Base-by-base conservation (phyloP, 1,140 invertebrate species). In the Drosophila tropicalis region DNA sequence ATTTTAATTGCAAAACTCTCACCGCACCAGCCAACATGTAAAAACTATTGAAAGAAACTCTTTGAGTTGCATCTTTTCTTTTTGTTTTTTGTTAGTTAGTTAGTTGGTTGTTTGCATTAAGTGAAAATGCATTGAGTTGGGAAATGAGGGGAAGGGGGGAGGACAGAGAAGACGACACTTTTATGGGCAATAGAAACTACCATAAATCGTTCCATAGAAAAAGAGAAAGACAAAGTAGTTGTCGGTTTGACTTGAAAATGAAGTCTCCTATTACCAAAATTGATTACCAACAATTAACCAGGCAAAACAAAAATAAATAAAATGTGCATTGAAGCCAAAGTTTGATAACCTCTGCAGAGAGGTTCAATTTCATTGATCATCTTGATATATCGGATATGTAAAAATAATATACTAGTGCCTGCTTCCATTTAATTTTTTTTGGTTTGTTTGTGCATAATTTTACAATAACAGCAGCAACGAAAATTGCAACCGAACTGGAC, bases 1-100 rank as follows among this genome's bases (percentile, higher is more conserved):
- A 69, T 77, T 64, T 77, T 72, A 67, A 64, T 72, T 56, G 62
- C 34, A 72, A 86, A 82, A 83, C 82, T 86, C 82, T 87, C 79
- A 86, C 83, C 76, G 60, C 57, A 65, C 65, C 41, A 56, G 54
- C 74, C 78, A 41, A 70, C 61, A 34, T 17, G 19, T 5, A n/a
- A 47, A 57, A 41, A 17, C 17, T 51, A 51, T 51, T 51, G 44
- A 62, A 72, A 68, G 64, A 73, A 81, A 70, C 66, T 70, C 47
- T 54, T 57, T 67, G 63, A 61, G 55, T 70, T 67, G 55, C 32
- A 60, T 62, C 12, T 66, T 71, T 66, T 40, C 40, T 62, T 29
- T 66, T 66, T 66, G 22, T 25, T 39, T 39, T 40, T 39, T 12
- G 36, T 39, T 39, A 39, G 36, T 39, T 39, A 39, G 25, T 39